Conservation (phyloP, 2,797 vertebrate species). For the Cetoscarus ocellatus region DNA sequence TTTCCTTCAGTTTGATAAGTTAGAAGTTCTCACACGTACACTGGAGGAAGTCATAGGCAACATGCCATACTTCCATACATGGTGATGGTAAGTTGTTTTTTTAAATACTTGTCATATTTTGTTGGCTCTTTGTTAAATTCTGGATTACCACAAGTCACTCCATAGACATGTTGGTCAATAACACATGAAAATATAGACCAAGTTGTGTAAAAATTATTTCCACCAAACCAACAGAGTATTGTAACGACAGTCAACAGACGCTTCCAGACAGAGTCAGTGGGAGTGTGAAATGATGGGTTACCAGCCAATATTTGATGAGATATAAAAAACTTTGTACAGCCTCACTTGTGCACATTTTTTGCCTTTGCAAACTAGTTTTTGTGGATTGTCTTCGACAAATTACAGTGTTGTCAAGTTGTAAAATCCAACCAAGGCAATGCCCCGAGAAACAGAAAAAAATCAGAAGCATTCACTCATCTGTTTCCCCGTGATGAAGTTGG, state of each 20-base stretch:
- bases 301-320: slow-evolving; percentile 53
- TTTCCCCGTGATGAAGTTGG: background rate
- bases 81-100: slow-evolving; percentile 6
- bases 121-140: slow-evolving; percentile 30
- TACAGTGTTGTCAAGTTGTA: background rate
- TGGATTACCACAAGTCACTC: slow-evolving; percentile 7
- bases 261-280: slow-evolving; percentile 62
- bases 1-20: slow-evolving; percentile 13
- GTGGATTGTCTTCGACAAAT: background rate
- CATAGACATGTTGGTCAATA: slow-evolving; percentile 14
- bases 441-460: background rate
- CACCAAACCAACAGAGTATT: slow-evolving; percentile 46
- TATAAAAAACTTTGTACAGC: slow-evolving; percentile 63
- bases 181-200: slow-evolving; percentile 29
- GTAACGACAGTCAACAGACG: slow-evolving; percentile 57
- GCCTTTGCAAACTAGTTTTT: slow-evolving; percentile 46
- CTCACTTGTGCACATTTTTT: slow-evolving; percentile 33
- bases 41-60: slow-evolving; percentile 9
- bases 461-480: background rate
- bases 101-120: slow-evolving; percentile 18
- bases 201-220: slow-evolving; percentile 42
- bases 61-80: background rate
- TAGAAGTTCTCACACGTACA: slow-evolving; percentile 35
- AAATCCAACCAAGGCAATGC: background rate
- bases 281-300: slow-evolving; percentile 60